These are phyloP conservation scores for Nyctereutes procyonoides DNA, from an alignment of 2,113 vertebrate genomes.

Conservation along the genomic window DNA sequence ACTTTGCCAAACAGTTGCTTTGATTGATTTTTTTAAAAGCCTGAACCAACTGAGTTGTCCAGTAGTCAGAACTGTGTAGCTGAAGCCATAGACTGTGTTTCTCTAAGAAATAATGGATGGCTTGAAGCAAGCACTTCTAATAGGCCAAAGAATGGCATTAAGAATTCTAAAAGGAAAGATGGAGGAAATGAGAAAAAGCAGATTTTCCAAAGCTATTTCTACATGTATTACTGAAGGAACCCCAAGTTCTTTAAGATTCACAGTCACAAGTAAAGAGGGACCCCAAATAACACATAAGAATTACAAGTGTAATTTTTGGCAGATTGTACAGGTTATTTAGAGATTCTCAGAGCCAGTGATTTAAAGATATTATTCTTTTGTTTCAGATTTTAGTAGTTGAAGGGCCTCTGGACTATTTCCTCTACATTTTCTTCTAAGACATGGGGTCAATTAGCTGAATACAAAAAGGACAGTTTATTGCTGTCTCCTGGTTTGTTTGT, in stretches of 20 bases:
- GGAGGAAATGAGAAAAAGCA: slow-evolving; percentile 39
- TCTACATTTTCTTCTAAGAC: neutral
- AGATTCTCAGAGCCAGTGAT: slow-evolving; percentile 67
- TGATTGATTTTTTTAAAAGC: slow-evolving; percentile 60
- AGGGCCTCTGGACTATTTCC: slow-evolving; percentile 41
- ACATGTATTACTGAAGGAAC: neutral
- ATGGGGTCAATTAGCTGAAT: slow-evolving; percentile 39
- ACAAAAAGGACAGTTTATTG: neutral
- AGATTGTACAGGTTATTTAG: slow-evolving; percentile 66
- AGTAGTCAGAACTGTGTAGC: slow-evolving; percentile 48
- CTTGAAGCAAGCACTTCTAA: slow-evolving; percentile 56
- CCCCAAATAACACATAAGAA: slow-evolving; percentile 28
- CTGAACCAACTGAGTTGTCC: slow-evolving; percentile 56
- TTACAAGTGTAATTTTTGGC: slow-evolving; percentile 49
- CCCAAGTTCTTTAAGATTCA: slow-evolving; percentile 51
- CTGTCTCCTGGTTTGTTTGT: neutral
- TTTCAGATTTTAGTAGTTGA: slow-evolving; percentile 55
- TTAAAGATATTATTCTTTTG: slow-evolving; percentile 67
- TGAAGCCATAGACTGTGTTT: neutral
- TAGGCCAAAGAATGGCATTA: slow-evolving; percentile 24
- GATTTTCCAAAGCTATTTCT: slow-evolving; percentile 18
- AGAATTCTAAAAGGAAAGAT: slow-evolving; percentile 14
- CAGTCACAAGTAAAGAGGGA: slow-evolving; percentile 60
- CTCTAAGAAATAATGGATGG: slow-evolving; percentile 70
- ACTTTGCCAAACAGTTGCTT: slow-evolving; percentile 65